Conservation (phyloP, 1,140 invertebrate species). For the Riptortus pedestris region DNA sequence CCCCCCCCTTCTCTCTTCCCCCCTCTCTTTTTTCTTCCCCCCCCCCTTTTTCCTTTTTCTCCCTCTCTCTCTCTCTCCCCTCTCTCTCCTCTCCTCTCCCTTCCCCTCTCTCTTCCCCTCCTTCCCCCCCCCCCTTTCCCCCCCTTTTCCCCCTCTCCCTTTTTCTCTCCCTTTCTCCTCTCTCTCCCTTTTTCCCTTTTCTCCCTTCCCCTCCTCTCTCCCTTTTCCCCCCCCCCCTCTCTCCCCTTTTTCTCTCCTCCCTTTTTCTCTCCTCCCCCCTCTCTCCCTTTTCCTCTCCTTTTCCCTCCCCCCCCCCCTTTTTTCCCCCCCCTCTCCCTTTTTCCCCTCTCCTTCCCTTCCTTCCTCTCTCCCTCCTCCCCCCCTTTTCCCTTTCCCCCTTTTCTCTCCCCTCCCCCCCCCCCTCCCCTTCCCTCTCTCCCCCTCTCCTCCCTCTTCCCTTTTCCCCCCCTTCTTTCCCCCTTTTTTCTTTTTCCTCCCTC, state of each 20-base stretch:
- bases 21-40: neutral
- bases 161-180: neutral
- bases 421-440: neutral
- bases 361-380: neutral
- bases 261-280: neutral
- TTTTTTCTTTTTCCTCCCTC: neutral
- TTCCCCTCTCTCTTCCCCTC: neutral
- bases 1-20: neutral
- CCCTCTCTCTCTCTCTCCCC: neutral
- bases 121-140: neutral
- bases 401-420: neutral
- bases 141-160: neutral
- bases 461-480: neutral
- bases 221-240: neutral
- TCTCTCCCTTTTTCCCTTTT: neutral
- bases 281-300: neutral
- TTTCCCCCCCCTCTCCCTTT: neutral
- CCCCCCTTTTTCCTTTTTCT: neutral
- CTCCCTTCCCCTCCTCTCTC: neutral
- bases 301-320: neutral
- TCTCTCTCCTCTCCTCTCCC: neutral
- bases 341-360: neutral
- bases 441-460: neutral
- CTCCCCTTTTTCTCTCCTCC: neutral
- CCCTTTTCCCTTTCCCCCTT: neutral